Evolutionary conservation across 2,797 vertebrate genomes (phyloP), one percentile per base, ranked within the genome.

Genomic region (Lycodopsis pacificus): DNA sequence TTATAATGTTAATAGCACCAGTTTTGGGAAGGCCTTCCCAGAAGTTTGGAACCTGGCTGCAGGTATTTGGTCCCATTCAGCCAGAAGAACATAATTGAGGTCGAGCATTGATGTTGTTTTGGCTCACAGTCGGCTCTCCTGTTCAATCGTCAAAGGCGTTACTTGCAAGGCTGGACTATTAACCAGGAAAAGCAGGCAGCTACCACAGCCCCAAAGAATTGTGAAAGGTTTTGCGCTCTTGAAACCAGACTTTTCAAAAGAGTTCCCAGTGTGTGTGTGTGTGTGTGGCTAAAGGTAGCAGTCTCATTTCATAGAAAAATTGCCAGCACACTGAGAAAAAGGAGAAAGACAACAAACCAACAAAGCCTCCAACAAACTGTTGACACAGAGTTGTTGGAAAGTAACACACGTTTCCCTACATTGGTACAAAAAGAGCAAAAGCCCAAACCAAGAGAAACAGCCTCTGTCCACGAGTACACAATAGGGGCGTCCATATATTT

Each of bases 11-110:
- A 54, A 54, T 12, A 27, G 22, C 22, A 54, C 2, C 53, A 14
- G 22, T 59, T 27, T 38, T 30, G 62, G 9, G 12, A 53, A 27
- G 13, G 6, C 30, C 15, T 44, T 65, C 8, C 30, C 3, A 17
- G 58, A 6, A 59, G 10, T 36, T 13, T 48, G 25, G 25, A 65
- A 14, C 22, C 38, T 30, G 30, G 38, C 20, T 34, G 30, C 38
- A 46, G 51, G 30, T 46, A 32, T 66, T 66, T 44, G n/a, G 14
- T 79, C 56, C 42, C 56, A 75, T 62, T 65, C 56, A 66, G 66
- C 25, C 32, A 34, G 32, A 38, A 30, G 51, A 65, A 30, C 44
- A 19, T n/a, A 27, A 53, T 19, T 48, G 22, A 63, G 40, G 38
- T 19, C 48, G 64, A 64, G 32, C n/a, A 8, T 27, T 53, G 44